Conservation (phyloP, 2,113 vertebrate genomes). For the Pelvicachromis taeniatus region DNA sequence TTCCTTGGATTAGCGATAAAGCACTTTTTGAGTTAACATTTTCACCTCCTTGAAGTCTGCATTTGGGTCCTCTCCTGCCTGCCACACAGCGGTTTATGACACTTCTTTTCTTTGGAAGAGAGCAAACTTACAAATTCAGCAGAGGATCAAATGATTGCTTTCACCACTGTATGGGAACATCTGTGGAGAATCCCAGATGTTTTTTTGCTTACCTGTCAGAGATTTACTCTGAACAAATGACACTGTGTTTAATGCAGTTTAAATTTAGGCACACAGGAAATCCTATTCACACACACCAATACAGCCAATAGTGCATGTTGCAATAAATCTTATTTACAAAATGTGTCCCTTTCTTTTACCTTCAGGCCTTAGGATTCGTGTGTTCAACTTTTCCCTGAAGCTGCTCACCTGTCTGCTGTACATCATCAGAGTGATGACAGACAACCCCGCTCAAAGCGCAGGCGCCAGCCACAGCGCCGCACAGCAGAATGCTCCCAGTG, state of each 20-base stretch:
- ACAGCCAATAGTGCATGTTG: not conserved
- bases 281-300: not conserved
- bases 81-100: too few species aligned
- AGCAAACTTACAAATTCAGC: not conserved
- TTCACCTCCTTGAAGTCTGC: too few species aligned
- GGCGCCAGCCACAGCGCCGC: not conserved
- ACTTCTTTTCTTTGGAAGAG: too few species aligned
- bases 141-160: not conserved
- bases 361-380: conserved; percentile 88
- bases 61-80: too few species aligned
- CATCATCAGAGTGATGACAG: conserved; percentile 87
- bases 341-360: not conserved
- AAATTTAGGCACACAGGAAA: not conserved
- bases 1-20: too few species aligned
- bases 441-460: conserved; percentile 76
- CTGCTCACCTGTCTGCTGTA: conserved; percentile 94
- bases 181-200: not conserved
- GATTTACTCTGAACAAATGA: not conserved
- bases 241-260: not conserved
- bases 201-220: not conserved
- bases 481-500: conserved; percentile 22
- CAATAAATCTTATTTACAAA: not conserved
- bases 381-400: conserved; percentile 96
- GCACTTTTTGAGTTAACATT: too few species aligned
- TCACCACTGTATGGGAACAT: not conserved